A percentile compares a stretch with the other conserved stretches of the same genome.
phyloP scores from a whole-genome alignment of 2,797 vertebrate genomes.

The Cirrhinus mrigala region DNA sequence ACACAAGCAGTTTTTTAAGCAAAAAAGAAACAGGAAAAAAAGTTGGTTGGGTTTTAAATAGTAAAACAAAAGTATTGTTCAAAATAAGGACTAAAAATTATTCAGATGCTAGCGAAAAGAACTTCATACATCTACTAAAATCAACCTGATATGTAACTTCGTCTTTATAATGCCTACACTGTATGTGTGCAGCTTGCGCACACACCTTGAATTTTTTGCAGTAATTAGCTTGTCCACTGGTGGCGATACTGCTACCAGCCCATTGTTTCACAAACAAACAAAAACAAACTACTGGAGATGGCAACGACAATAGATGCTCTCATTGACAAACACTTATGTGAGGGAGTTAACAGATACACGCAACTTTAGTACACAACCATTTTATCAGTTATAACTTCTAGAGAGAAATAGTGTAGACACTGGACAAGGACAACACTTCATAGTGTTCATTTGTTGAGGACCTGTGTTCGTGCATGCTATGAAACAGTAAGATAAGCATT shows the following conservation, averaged over 20 bases:
- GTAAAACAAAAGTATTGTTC: not conserved
- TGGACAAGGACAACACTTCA: not conserved
- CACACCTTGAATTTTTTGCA: not conserved
- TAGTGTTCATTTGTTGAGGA: not conserved
- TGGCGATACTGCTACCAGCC: not conserved
- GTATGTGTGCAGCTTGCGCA: not conserved
- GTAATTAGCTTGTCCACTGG: not conserved
- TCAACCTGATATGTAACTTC: not conserved
- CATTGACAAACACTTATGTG: not conserved
- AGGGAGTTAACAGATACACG: constrained; percentile 4
- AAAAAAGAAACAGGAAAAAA: not conserved
- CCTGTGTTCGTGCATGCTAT: not conserved
- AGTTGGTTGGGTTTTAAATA: not conserved
- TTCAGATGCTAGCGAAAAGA: not conserved
- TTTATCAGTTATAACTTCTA: not conserved
- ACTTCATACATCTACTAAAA: not conserved
- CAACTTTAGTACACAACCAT: not conserved
- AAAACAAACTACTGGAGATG: not conserved
- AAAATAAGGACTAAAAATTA: not conserved
- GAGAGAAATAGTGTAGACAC: not conserved
- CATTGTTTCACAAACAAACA: not conserved
- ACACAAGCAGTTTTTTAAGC: not conserved
- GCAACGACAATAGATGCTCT: not conserved
- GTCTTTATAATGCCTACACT: not conserved
- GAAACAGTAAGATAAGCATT: not conserved